These are phyloP conservation scores for Asbolus verrucosus DNA, from an alignment of 1,140 invertebrate genomes.

Conservation along the genomic window DNA sequence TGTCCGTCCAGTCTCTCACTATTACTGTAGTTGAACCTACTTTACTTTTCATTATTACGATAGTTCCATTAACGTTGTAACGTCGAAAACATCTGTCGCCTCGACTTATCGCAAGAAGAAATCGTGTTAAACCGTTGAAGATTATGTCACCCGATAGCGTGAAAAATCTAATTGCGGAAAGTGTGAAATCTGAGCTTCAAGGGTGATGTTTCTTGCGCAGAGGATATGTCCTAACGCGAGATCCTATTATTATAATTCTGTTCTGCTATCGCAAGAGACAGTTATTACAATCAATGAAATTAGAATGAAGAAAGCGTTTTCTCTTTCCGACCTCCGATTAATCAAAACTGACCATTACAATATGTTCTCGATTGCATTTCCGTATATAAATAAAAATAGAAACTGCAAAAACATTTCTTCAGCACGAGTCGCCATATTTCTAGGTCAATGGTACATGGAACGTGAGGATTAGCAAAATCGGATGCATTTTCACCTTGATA, in stretches of 20 bases:
- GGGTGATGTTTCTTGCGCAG: too few relatives aligned
- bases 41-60: constrained; percentile 6
- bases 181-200: too few relatives aligned
- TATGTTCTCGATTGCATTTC: constrained; percentile 6
- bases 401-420: background rate
- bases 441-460: background rate
- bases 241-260: too few relatives aligned
- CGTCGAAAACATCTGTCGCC: background rate
- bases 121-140: background rate
- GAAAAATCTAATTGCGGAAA: too few relatives aligned
- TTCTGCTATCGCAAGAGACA: too few relatives aligned
- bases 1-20: background rate
- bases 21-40: constrained; percentile 1
- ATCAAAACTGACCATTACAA: background rate
- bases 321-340: too few relatives aligned
- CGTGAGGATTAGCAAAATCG: background rate
- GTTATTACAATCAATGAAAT: too few relatives aligned
- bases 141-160: too few relatives aligned
- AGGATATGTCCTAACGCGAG: too few relatives aligned
- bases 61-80: background rate
- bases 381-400: background rate
- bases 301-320: too few relatives aligned
- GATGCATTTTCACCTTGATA: constrained; percentile 7
- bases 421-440: background rate
- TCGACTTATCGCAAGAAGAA: background rate